Conservation (phyloP, 1,140 invertebrate genomes). For the Proctacanthus coquilletti region DNA sequence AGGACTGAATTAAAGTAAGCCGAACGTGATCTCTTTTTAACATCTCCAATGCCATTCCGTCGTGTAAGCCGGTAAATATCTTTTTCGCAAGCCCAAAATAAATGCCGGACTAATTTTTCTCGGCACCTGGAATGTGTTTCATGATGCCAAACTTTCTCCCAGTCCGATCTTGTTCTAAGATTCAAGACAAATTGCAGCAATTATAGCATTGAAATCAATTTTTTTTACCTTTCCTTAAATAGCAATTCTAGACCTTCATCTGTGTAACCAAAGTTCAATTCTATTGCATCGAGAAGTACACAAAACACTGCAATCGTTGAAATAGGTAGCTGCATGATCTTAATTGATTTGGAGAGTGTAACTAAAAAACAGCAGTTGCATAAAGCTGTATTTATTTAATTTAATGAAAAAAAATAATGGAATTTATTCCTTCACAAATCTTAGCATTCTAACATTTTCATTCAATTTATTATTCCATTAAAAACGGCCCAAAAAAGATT, state of each 20-base stretch:
- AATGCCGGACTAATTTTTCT: constrained; percentile 35
- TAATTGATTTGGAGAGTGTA: too few relatives aligned
- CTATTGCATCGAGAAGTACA: too few relatives aligned
- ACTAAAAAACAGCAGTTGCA: too few relatives aligned
- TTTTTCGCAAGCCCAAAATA: constrained; percentile 44
- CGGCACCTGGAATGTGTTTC: constrained; percentile 39
- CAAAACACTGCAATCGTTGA: too few relatives aligned
- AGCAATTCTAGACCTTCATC: constrained; percentile 31
- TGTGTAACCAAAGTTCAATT: too few relatives aligned
- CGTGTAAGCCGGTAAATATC: constrained; percentile 40
- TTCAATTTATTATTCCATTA: too few relatives aligned
- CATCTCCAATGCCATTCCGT: constrained; percentile 22
- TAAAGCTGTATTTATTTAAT: too few relatives aligned
- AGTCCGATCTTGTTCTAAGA: constrained; percentile 36
- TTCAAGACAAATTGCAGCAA: background rate
- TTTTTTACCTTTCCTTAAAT: constrained; percentile 28
- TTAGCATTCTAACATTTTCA: too few relatives aligned
- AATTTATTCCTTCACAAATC: too few relatives aligned
- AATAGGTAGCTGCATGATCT: too few relatives aligned
- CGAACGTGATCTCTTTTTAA: constrained; percentile 6
- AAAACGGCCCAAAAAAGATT: too few relatives aligned
- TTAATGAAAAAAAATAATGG: too few relatives aligned
- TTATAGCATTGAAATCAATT: background rate
- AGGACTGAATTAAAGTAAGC: background rate
- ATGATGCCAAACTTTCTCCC: constrained; percentile 39